Base-by-base conservation (phyloP, 92 coral and sea anemone species). In the Actinernus sp. region DNA sequence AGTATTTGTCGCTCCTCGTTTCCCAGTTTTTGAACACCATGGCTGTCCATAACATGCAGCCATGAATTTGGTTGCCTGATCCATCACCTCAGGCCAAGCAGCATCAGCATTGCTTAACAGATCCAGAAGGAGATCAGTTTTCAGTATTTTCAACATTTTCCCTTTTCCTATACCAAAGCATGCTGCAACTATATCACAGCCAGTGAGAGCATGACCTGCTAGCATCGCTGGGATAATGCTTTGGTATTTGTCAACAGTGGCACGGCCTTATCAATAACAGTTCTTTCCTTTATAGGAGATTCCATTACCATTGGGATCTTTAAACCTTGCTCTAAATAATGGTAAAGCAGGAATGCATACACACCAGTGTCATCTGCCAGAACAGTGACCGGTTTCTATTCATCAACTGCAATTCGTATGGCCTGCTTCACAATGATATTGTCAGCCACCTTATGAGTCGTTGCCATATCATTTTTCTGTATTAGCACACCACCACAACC, bases 301-400 rank as follows among this genome's bases (percentile, higher is more conserved):
- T 26, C 68, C 85, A 76, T 58, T 33, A 64, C 55, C 85, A 88
- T 44, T n/a, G 79, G 69, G 49, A 67, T 37, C 29, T 81, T 46
- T 55, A 82, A 78, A 33, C 61, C 39, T 38, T 86, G 76, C 26
- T 86, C 59, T 43, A 58, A 45, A 46, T 82, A 88, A 50, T 88
- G 86, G 53, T 59, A 65, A 7, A 88, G 74, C 14, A 81, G 88
- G 45, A 87, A 73, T 24, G 67, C 46, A 53, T 81, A 87, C 53
- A 87, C 88, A 62, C 81, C 80, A 52, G 93, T 87, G 65, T 87
- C 77, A 40, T 87, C 88, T 22, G 93, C 88, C 37, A 74, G 71
- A 74, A 87, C 81, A 50, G 41, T 34, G 19, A 49, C 56, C 13
- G 87, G 30, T 48, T 78, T 59, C 21, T 84, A 55, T 22, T 74